phyloP scores from a whole-genome alignment of 2,888 invertebrate species.

The Melipona beecheii region DNA sequence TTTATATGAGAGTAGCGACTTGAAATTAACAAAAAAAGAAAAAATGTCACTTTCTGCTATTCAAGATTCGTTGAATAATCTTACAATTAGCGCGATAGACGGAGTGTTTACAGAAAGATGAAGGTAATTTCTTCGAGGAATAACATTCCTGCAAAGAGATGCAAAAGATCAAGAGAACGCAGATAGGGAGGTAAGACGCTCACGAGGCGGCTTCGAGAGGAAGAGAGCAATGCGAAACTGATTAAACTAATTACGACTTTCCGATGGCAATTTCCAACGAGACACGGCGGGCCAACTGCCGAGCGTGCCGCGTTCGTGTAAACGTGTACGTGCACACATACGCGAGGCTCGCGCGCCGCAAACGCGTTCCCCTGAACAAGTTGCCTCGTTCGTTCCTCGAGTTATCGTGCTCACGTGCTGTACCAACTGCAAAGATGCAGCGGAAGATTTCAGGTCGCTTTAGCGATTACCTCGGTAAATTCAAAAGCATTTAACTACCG shows the following conservation, averaged over 20 bases:
- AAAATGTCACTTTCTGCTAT: too few species aligned
- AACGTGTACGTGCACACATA: neutral
- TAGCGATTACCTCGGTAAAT: constrained; percentile 17
- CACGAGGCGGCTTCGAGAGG: neutral
- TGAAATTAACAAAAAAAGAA: too few species aligned
- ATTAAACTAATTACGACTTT: constrained; percentile 77
- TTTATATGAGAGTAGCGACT: neutral
- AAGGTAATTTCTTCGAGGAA: too few species aligned
- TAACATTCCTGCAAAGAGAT: neutral
- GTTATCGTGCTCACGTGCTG: constrained; percentile 22
- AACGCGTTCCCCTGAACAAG: constrained; percentile 2
- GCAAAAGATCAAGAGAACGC: neutral
- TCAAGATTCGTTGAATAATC: too few species aligned
- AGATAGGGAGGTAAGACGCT: neutral
- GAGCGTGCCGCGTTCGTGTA: neutral
- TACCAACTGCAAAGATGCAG: constrained; percentile 18
- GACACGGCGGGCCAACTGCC: neutral
- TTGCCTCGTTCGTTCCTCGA: constrained; percentile 18
- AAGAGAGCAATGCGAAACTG: constrained; percentile 63
- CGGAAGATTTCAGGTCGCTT: constrained; percentile 10
- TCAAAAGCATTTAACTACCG: constrained; percentile 13
- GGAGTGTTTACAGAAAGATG: too few species aligned
- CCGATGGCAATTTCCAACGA: constrained; percentile 73
- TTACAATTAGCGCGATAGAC: too few species aligned
- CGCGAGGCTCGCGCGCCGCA: constrained; percentile 2